Base-by-base conservation (phyloP, 2,113 vertebrate species). In the Sminthopsis crassicaudata region DNA sequence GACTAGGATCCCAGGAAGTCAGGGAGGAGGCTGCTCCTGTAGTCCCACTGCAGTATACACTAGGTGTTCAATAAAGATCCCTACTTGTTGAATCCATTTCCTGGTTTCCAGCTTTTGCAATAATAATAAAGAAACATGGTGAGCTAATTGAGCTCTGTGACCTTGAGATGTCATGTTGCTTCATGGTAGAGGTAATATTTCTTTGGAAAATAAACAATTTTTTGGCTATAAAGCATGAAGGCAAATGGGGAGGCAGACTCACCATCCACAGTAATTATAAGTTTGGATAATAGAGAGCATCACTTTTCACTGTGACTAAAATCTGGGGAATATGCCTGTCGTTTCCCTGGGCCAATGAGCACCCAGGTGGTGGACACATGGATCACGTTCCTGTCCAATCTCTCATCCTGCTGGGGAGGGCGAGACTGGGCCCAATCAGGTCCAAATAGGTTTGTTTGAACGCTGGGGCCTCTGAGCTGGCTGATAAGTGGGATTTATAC, bases 401-500 rank as follows among this genome's bases (percentile, higher is more conserved):
- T 46, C 96, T 94, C 88, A 54, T n/a, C 52, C 96, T 25, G 0
- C 22, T 91, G 57, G 92, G 92, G 94, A 97, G 95, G 94, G 94
- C 96, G 94, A 98, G 97, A 96, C 96, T 94, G 92, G 90, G 96
- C 94, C 89, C 90, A 95, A 94, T 96, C 93, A 2, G 46, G 67
- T 94, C 92, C 97, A 98, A 98, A 98, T 98, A 95, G 96, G 98
- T 97, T 97, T 97, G 94, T 97, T 98, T 92, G 97, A 97, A 94
- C 84, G 55, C 94, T 94, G 97, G 97, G 96, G 98, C 95, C 98
- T 98, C 97, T 98, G 98, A 98, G 96, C 97, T 98, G 98, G 97
- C 98, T 98, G 99, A 99, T 99, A 99, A 99, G 98, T 98, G 98
- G 97, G 98, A 97, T 97, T 98, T 97, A 93, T 97, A 96, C 96